Evolutionary conservation across 1,140 invertebrate genomes (phyloP), one percentile per base, ranked within the genome.

Genomic region (Atta texana): DNA sequence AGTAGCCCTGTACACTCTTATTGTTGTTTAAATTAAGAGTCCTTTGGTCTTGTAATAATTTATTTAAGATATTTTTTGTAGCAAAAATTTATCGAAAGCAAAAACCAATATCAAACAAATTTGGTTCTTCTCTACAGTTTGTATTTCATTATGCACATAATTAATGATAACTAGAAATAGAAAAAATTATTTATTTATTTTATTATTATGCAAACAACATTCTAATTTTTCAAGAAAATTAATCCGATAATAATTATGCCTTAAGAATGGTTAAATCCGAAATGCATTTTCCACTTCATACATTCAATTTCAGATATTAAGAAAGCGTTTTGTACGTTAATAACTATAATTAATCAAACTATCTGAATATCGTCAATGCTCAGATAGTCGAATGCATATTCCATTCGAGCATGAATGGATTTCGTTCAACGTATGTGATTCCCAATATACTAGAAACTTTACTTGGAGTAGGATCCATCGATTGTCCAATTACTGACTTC

Each of bases 401-500:
- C 34, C 6, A 44, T 59, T 0, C 8, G 18, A n/a, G n/a, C 31
- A 28, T 39, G 39, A 49, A 59, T 61, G 68, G 10, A 72, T 39
- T 34, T 55, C 16, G 51, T n/a, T 28, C 51, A 61, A 55, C 10
- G 21, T 31, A 39, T 44, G 39, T 61, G 80, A 82, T 61, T 72
- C 8, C 55, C 18, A 44, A 61, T 72, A 74, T 24, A 16, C 18
- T 24, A 39, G 12, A 44, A 57, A 55, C 64, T 86, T 86, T n/a
- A 18, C n/a, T 68, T 21, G 4, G 49, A 21, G 5, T n/a, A 53
- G 44, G n/a, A 59, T 68, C 28, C 39, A 87, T 87, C 31, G 68
- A n/a, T 53, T 53, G 51, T 88, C 24, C 66, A 63, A 88, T 72
- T 88, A 88, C 31, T 21, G 87, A 76, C 71, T 59, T 84, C 55